These are phyloP conservation scores for Montifringilla adamsi DNA, from an alignment of 2,113 vertebrate species.

Conservation along the genomic window DNA sequence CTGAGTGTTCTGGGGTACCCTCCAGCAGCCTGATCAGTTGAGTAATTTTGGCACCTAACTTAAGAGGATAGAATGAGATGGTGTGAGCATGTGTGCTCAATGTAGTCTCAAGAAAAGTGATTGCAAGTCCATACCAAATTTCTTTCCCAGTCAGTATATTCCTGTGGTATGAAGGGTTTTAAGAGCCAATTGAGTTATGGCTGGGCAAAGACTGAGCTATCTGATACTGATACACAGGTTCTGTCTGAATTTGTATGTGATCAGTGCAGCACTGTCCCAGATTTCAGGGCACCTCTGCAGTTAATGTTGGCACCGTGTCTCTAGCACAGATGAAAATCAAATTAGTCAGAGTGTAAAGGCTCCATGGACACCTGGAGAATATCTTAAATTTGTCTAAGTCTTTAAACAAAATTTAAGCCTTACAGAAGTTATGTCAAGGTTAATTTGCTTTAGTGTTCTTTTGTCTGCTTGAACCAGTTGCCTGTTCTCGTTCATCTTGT, in stretches of 20 bases:
- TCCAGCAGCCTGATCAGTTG: neutral
- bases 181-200: neutral
- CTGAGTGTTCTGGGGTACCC: neutral
- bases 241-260: neutral
- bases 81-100: neutral
- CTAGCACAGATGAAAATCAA: neutral
- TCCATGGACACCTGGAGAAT: neutral
- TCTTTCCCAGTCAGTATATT: neutral
- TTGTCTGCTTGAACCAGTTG: neutral
- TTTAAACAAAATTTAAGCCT: neutral
- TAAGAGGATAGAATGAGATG: neutral
- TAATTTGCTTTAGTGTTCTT: neutral
- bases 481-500: fast-evolving
- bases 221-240: neutral
- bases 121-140: neutral
- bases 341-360: neutral
- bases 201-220: neutral
- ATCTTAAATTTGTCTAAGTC: neutral
- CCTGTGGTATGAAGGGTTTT: neutral
- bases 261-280: neutral
- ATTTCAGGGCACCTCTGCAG: neutral
- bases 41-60: neutral
- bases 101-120: neutral
- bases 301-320: neutral
- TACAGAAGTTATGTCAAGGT: neutral